Evolutionary conservation across 2,113 vertebrate genomes (phyloP).

Genomic region (Lepus americanus): DNA sequence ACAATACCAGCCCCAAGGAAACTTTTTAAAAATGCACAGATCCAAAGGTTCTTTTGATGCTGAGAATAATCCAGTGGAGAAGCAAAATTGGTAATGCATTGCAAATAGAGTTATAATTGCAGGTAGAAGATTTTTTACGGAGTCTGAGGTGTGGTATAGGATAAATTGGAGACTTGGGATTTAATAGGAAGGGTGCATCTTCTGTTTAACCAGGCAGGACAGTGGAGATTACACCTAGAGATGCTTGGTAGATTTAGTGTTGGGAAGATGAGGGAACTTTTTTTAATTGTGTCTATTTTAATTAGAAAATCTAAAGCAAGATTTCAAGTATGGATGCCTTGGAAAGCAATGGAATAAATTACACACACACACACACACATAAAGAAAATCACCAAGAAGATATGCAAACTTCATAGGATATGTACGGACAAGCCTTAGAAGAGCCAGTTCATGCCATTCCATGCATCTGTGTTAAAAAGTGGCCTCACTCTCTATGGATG

Average conservation of each 20-base stretch:
- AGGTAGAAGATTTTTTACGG: background rate
- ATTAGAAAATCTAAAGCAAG: slow-evolving; percentile 36
- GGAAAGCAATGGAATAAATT: slow-evolving; percentile 8
- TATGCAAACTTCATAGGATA: background rate
- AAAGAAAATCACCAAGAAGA: background rate
- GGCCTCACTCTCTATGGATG: background rate
- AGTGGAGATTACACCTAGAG: background rate
- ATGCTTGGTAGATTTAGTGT: background rate
- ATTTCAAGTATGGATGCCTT: background rate
- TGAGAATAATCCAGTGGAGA: background rate
- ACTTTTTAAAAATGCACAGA: background rate
- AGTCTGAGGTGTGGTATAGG: background rate
- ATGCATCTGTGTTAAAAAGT: background rate
- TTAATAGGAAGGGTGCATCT: background rate
- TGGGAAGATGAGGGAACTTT: slow-evolving; percentile 9
- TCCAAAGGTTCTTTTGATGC: background rate
- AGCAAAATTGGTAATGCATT: background rate
- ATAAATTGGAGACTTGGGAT: background rate
- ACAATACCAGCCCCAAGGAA: too few species aligned
- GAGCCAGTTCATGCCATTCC: background rate
- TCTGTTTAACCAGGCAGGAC: background rate
- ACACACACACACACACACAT: background rate
- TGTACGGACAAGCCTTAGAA: background rate
- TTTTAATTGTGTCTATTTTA: slow-evolving; percentile 4
- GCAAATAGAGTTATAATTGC: background rate